Base-by-base conservation (phyloP, 1,140 invertebrate species). In the Oedothorax gibbosus region DNA sequence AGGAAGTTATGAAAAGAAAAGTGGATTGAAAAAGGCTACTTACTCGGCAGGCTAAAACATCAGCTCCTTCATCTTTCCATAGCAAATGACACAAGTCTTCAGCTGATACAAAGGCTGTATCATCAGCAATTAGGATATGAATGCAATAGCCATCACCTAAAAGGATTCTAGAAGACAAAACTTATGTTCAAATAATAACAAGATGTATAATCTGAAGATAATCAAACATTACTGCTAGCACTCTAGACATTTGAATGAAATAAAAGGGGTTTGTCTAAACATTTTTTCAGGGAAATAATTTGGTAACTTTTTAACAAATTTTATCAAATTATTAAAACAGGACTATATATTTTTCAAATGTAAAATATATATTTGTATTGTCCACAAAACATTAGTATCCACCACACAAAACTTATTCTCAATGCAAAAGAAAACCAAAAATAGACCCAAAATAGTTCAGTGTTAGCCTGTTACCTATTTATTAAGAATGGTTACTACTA, bases 81-180 rank as follows among this genome's bases (percentile, higher is more conserved):
- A 77, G 65, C 20, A 77, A 21, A 51, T 65, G 50, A 9, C 21
- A 49, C 5, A 77, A 9, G 6, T 77, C 75, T 50, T 15, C 49
- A 64, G 12, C 75, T 62, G 75, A 64, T 15, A 77, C 60, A 65
- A 64, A 77, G 50, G 75, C 75, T 53, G 49, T 49, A 65, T 77
- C 54, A 60, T 15, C 15, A 8, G 65, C n/a, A 3, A 50, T 9
- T 7, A 77, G 15, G n/a, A 77, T 64, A 49, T 77, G 75, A 7
- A 51, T 65, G 11, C 54, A n/a, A 65, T 77, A 77, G 18, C 53
- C 35, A 15, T 77, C 75, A 64, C 49, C 35, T 18, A 64, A 54
- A 11, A n/a, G n/a, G 7, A 65, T n/a, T 50, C 75, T 77, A 65
- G 7, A 65, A 77, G 49, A 51, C 1, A 64, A 77, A 64, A 77